These are phyloP conservation scores for Adela reaumurella DNA, from an alignment of 2,888 invertebrate genomes.

Conservation along the genomic window DNA sequence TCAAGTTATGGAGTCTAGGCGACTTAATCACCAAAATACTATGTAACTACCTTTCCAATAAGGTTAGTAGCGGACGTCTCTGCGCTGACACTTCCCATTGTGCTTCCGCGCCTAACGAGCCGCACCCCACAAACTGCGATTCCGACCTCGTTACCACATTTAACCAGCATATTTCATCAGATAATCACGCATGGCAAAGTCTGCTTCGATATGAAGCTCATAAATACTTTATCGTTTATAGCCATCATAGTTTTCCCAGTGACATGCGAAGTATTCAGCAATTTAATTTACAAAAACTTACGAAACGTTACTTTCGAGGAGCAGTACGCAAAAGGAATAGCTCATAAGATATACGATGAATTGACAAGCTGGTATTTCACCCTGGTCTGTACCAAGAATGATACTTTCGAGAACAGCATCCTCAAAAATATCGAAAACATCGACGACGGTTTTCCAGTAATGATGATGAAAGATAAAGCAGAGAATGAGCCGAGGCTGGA, in stretches of 20 bases:
- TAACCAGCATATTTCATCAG: no score
- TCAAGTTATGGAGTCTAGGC: no score
- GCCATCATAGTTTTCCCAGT: neutral
- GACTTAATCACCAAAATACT: no score
- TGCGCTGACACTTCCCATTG: no score
- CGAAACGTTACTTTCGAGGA: neutral
- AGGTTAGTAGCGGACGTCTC: no score
- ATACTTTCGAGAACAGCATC: conserved; percentile 43
- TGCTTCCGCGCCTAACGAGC: no score
- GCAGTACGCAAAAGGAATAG: conserved; percentile 31
- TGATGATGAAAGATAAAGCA: conserved; percentile 29
- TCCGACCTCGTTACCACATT: no score
- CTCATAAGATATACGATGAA: conserved; percentile 34
- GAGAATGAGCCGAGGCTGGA: conserved; percentile 28
- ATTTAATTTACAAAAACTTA: neutral
- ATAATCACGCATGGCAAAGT: no score
- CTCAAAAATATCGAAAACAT: conserved; percentile 38
- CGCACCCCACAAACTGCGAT: no score
- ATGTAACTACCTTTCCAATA: no score
- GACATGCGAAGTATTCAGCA: neutral
- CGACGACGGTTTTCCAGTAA: conserved; percentile 34
- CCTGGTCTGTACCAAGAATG: conserved; percentile 42
- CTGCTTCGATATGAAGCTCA: no score
- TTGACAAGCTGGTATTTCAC: conserved; percentile 46
- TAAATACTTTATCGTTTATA: neutral